These are phyloP conservation scores for Ara ararauna DNA, from an alignment of 2,797 vertebrate species.

Conservation along the genomic window DNA sequence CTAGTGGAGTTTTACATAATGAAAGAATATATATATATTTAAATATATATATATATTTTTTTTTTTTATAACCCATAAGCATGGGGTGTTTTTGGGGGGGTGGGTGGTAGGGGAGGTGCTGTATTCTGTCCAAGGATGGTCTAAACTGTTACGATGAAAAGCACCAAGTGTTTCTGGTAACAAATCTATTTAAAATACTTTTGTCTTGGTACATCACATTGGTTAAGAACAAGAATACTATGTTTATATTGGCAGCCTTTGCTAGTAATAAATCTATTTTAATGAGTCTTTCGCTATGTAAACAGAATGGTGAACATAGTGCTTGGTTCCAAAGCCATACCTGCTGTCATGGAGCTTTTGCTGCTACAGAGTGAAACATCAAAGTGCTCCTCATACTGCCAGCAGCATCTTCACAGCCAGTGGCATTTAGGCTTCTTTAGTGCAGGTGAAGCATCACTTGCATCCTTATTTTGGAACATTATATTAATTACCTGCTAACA, in stretches of 20 bases:
- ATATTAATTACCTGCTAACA: background rate
- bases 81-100: rapidly evolving
- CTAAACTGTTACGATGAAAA: background rate
- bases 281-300: slow-evolving; percentile 5
- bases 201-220: background rate
- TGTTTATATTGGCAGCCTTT: slow-evolving; percentile 54
- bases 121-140: background rate
- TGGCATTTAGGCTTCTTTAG: rapidly evolving
- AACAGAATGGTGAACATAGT: background rate
- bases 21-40: background rate
- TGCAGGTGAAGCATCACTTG: rapidly evolving
- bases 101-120: background rate
- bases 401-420: too few relatives aligned
- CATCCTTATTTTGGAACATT: background rate
- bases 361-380: background rate
- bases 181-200: slow-evolving; percentile 11
- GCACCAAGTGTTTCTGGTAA: background rate
- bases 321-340: background rate
- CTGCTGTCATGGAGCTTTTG: background rate
- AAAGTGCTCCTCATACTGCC: rapidly evolving
- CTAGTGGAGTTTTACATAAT: background rate
- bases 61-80: background rate
- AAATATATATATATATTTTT: background rate
- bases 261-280: slow-evolving; percentile 39
- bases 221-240: slow-evolving; percentile 39